phyloP scores from a whole-genome alignment of 2,888 invertebrate genomes.

The Linyphia triangularis region DNA sequence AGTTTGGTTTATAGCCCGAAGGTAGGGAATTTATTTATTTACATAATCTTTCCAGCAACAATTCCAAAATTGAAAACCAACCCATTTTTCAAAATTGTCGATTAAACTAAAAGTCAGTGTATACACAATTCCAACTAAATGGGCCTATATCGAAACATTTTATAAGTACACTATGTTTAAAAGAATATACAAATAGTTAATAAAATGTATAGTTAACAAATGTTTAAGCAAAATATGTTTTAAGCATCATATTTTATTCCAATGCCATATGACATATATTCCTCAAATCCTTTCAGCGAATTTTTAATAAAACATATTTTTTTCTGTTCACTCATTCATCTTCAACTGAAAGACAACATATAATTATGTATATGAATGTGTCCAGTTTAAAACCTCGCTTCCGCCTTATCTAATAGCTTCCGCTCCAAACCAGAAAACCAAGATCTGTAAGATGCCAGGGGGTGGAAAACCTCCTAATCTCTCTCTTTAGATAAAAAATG shows the following conservation, averaged over 20 bases:
- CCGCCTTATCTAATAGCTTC: conserved; percentile 20
- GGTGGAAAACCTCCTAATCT: conserved; percentile 37
- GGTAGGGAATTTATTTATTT: too few species aligned
- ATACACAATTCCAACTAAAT: too few species aligned
- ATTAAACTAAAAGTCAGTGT: too few species aligned
- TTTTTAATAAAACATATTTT: background rate
- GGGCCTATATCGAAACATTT: too few species aligned
- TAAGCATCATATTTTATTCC: background rate
- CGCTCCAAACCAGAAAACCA: conserved; percentile 1
- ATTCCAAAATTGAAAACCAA: too few species aligned
- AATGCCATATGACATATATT: background rate
- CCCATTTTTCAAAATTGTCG: too few species aligned
- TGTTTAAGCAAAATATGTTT: background rate
- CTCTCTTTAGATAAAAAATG: conserved; percentile 48
- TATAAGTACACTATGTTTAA: too few species aligned
- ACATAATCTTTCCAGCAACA: too few species aligned
- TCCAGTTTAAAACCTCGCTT: conserved; percentile 15
- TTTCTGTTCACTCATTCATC: background rate
- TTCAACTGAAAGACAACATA: conserved; percentile 13
- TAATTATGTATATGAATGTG: conserved; percentile 8
- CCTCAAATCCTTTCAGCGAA: background rate
- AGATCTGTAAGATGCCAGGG: conserved; percentile 19
- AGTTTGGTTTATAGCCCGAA: too few species aligned
- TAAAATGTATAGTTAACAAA: background rate
- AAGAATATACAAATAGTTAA: too few species aligned